Base-by-base conservation (phyloP, 2,113 vertebrate genomes). In the Trogon melanurus region DNA sequence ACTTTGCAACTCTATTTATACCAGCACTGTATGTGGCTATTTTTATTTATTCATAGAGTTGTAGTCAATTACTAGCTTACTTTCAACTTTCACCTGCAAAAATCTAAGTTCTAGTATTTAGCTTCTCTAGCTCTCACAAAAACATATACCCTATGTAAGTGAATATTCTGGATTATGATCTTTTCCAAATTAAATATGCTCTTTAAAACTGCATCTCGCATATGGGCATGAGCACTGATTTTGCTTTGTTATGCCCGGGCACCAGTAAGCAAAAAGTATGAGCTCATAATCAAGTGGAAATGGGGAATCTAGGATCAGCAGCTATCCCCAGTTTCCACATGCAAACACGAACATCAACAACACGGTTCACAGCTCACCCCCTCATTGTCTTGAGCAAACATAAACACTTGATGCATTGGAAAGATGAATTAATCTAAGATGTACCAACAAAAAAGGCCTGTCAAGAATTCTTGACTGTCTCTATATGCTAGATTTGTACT, bases 401-500 rank as follows among this genome's bases (percentile, higher is more conserved):
- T 57, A 95, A 97, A 96, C 45, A 66, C 27, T 80, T 85, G n/a
- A 64, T 95, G 29, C n/a, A 92, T 85, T 89, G 83, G 69, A 96
- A 96, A 95, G 70, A 79, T 34, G 22, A 89, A 79, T 89, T 96
- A 41, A 65, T 91, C 47, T 65, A 89, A 91, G 82, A 47, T 81
- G 54, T 36, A 85, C 22, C 54, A 89, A 60, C 36, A n/a, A 95
- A 47, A 65, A 89, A 95, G 93, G 10, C 50, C 25, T 92, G 96
- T 96, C 69, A 90, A 44, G 54, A 85, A 78, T 93, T 75, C 41
- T 64, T 71, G 66, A 84, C 73, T 97, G 38, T 88, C 41, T 91
- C 79, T 94, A 94, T 97, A 95, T 88, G 70, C 95, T 96, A 91
- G 97, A 96, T 95, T 88, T 89, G 75, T 73, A 78, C 13, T 76